Evolutionary conservation across 2,113 vertebrate genomes (phyloP).

Genomic region (Piaya cayana): DNA sequence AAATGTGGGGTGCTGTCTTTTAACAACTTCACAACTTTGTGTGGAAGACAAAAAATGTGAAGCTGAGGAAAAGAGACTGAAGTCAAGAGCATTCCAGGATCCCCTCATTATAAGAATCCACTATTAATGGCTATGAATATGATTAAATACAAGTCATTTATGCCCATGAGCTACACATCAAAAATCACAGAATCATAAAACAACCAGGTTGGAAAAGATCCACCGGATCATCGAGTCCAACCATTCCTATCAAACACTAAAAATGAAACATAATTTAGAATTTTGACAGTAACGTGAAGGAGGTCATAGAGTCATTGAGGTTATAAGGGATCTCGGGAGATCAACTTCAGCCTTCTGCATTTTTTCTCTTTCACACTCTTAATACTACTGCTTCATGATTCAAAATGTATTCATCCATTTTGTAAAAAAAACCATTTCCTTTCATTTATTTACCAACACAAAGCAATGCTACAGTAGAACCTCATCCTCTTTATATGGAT

Average conservation of each 20-base stretch:
- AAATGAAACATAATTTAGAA: not conserved
- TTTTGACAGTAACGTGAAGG: not conserved
- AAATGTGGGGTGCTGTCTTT: not conserved
- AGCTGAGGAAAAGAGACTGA: not conserved
- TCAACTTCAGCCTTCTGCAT: not conserved
- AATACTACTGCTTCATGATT: accelerated
- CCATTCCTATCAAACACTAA: no score
- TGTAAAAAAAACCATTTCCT: not conserved
- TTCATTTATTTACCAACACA: not conserved
- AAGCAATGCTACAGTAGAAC: not conserved
- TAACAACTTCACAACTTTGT: not conserved
- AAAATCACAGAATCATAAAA: no score
- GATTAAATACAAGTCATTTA: not conserved
- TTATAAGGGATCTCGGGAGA: not conserved
- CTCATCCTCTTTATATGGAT: not conserved
- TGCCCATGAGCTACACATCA: not conserved
- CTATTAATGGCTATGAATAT: not conserved
- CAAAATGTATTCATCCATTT: not conserved
- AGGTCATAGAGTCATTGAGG: not conserved
- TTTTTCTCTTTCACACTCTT: not conserved
- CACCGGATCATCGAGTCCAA: no score
- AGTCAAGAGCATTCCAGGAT: not conserved
- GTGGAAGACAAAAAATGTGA: accelerated
- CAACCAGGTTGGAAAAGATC: no score
- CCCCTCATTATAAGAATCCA: not conserved